phyloP scores from a whole-genome alignment of 2,888 invertebrate species.

The Eubasilissa splendida region DNA sequence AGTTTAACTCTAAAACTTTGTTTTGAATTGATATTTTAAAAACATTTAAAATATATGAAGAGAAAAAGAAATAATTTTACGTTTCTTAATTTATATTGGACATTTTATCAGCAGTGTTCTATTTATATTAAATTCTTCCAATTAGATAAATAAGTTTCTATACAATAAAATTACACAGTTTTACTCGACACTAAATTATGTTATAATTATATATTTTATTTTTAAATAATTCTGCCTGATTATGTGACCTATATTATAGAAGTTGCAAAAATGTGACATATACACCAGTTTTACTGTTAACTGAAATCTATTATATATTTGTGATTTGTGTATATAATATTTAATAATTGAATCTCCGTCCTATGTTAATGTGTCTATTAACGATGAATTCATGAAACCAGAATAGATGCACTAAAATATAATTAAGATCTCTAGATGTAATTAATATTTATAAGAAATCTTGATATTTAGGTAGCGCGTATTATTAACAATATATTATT shows the following conservation, averaged over 20 bases:
- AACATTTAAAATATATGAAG: too few relatives aligned
- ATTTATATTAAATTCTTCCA: neutral
- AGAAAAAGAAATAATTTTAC: too few relatives aligned
- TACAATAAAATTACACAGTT: neutral
- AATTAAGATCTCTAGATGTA: too few relatives aligned
- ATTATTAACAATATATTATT: neutral
- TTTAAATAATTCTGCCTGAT: neutral
- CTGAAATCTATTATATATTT: neutral
- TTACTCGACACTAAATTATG: neutral
- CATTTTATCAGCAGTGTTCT: too few relatives aligned
- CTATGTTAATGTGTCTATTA: too few relatives aligned
- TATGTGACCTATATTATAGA: neutral
- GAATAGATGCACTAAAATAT: too few relatives aligned
- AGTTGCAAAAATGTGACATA: neutral
- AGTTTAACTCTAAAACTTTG: too few relatives aligned
- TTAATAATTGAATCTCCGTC: too few relatives aligned
- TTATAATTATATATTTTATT: neutral
- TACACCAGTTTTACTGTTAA: neutral
- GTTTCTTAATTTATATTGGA: too few relatives aligned
- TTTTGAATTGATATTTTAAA: too few relatives aligned
- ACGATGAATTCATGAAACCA: too few relatives aligned
- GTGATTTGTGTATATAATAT: neutral
- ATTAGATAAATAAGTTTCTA: neutral
- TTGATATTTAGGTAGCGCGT: constrained; percentile 6
- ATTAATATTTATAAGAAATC: too few relatives aligned